phyloP scores from a whole-genome alignment of 2,113 vertebrate genomes.

The Hystrix cristata region DNA sequence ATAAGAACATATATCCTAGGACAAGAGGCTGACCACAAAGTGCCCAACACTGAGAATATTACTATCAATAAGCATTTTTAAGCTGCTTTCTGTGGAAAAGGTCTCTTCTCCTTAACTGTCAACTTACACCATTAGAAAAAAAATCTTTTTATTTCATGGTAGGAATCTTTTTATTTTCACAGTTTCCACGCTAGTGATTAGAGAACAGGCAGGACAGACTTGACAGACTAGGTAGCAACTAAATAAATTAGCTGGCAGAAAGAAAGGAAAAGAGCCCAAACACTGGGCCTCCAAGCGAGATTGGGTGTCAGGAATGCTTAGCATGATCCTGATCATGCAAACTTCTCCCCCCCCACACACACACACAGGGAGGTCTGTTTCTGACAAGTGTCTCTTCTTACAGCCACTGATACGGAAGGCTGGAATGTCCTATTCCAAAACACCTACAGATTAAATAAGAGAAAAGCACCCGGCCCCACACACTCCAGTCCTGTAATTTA shows the following conservation, averaged over 20 bases:
- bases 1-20: not conserved
- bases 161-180: too few relatives aligned
- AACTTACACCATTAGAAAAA: not conserved
- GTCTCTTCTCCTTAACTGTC: not conserved
- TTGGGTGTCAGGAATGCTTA: not conserved
- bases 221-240: not conserved
- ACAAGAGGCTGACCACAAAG: not conserved
- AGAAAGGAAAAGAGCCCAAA: not conserved
- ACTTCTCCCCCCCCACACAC: not conserved
- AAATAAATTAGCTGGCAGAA: not conserved
- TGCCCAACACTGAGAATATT: not conserved
- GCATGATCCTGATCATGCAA: not conserved
- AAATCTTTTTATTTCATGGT: not conserved
- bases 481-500: not conserved
- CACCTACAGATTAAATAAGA: not conserved
- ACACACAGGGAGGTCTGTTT: not conserved
- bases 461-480: not conserved
- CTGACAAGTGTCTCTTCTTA: not conserved
- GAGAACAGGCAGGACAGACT: conserved; percentile 11
- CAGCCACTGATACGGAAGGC: accelerated
- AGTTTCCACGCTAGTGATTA: not conserved
- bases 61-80: not conserved
- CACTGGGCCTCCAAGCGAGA: not conserved
- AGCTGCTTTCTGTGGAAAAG: not conserved
- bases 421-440: not conserved